A percentile compares a stretch with the other conserved stretches of the same genome.
phyloP scores from a whole-genome alignment of 2,888 invertebrate species.

The Pollenia labialis region DNA sequence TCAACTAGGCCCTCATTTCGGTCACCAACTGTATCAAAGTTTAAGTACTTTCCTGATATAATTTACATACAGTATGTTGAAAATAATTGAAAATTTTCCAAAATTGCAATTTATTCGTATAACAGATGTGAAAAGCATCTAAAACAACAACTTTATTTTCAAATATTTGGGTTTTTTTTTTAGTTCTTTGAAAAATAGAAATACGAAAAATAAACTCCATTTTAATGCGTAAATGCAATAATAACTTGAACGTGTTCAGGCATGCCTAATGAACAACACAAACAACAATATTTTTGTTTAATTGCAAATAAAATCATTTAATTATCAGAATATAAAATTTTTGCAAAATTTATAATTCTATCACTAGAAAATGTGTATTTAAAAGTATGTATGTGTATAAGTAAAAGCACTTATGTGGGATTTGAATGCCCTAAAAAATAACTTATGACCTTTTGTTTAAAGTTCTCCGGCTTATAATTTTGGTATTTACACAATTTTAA shows the following conservation, averaged over 20 bases:
- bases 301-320: slow-evolving; percentile 38
- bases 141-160: slow-evolving; percentile 20
- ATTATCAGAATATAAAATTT: slow-evolving; percentile 13
- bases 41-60: slow-evolving; percentile 6
- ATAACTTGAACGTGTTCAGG: slow-evolving; percentile 38
- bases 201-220: neutral
- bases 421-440: too few species aligned
- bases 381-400: too few species aligned
- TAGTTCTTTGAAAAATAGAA: neutral
- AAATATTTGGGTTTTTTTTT: neutral
- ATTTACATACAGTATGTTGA: slow-evolving; percentile 29
- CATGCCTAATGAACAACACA: neutral
- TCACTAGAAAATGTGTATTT: neutral
- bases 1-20: neutral
- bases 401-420: too few species aligned
- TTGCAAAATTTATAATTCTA: neutral
- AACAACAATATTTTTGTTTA: slow-evolving; percentile 16
- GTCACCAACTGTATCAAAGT: neutral
- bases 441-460: neutral
- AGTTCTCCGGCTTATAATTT: neutral
- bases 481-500: slow-evolving; percentile 19
- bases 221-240: slow-evolving; percentile 18
- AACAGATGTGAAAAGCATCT: slow-evolving; percentile 26
- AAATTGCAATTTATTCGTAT: slow-evolving; percentile 24
- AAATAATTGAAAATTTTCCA: slow-evolving; percentile 40